Percentiles rank a stretch among this genome's conserved stretches.
phyloP scores from a whole-genome alignment of 2,797 vertebrate species.

The Poecile montanus region DNA sequence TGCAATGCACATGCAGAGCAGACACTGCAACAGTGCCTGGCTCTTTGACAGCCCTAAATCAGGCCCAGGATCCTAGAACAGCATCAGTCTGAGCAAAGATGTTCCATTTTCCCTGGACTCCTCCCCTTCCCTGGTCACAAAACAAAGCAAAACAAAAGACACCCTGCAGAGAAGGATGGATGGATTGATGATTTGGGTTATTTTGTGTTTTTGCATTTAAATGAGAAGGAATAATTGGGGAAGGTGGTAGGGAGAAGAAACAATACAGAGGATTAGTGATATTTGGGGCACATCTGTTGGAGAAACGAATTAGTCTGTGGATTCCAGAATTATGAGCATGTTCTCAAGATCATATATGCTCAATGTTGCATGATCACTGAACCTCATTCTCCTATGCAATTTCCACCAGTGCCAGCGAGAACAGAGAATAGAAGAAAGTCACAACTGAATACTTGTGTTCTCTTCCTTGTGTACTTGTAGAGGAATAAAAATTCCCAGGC shows the following conservation, averaged over 20 bases:
- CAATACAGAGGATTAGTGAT: conserved; percentile 52
- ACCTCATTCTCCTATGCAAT: neutral
- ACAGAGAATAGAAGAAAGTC: neutral
- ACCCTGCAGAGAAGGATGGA: neutral
- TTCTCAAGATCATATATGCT: conserved; percentile 37
- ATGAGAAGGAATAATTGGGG: conserved; percentile 28
- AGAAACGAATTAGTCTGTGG: conserved; percentile 25
- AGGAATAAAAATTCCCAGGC: neutral
- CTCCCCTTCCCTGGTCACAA: neutral
- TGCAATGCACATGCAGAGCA: neutral
- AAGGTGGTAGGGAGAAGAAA: neutral
- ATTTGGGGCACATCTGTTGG: conserved; percentile 69
- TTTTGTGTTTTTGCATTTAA: conserved; percentile 19
- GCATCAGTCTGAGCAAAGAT: neutral
- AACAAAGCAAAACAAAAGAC: conserved; percentile 31
- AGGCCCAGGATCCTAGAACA: neutral
- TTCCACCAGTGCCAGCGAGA: neutral
- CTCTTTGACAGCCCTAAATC: neutral
- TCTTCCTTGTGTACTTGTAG: neutral
- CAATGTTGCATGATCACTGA: neutral
- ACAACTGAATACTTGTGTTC: neutral
- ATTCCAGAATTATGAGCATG: conserved; percentile 16
- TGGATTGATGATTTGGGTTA: neutral
- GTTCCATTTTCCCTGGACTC: neutral
- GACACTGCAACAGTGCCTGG: neutral